Percentiles rank a stretch among this genome's conserved stretches.
phyloP scores from a whole-genome alignment of 2,113 vertebrate genomes.

The Brachyhypopomus gauderio region DNA sequence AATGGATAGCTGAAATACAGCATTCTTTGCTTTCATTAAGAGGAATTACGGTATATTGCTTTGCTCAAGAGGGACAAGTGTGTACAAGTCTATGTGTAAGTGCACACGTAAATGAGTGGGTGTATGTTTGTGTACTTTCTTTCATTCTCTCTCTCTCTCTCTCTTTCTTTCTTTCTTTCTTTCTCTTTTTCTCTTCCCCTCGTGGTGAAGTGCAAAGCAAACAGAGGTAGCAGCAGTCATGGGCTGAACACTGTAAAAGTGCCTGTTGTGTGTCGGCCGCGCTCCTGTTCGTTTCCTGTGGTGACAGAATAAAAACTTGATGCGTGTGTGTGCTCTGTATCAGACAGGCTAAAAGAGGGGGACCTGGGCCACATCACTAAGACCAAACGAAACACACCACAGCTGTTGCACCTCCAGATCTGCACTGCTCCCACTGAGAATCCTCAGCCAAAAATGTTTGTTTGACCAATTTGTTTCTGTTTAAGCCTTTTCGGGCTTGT shows the following conservation, averaged over 20 bases:
- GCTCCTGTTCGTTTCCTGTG: constrained; percentile 56
- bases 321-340: constrained; percentile 23
- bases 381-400: constrained; percentile 33
- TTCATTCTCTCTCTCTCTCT: constrained; percentile 5
- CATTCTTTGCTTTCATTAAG: constrained; percentile 8
- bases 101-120: constrained; percentile 46
- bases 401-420: constrained; percentile 3
- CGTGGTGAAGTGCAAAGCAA: constrained; percentile 65
- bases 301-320: constrained; percentile 36
- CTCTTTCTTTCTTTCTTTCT: constrained; percentile 20
- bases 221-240: constrained; percentile 54
- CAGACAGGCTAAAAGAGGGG: constrained; percentile 36
- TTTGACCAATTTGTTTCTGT: not conserved
- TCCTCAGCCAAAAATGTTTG: not conserved
- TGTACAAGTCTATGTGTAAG: constrained; percentile 50
- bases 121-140: constrained; percentile 51
- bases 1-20: not conserved
- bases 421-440: not conserved
- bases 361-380: constrained; percentile 40
- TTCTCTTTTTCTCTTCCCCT: constrained; percentile 38
- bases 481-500: not conserved
- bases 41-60: constrained; percentile 38
- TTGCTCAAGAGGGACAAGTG: constrained; percentile 50
- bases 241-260: constrained; percentile 45
- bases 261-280: constrained; percentile 38